Base-by-base conservation (phyloP, 2,113 vertebrate species). In the Platysternon megacephalum region DNA sequence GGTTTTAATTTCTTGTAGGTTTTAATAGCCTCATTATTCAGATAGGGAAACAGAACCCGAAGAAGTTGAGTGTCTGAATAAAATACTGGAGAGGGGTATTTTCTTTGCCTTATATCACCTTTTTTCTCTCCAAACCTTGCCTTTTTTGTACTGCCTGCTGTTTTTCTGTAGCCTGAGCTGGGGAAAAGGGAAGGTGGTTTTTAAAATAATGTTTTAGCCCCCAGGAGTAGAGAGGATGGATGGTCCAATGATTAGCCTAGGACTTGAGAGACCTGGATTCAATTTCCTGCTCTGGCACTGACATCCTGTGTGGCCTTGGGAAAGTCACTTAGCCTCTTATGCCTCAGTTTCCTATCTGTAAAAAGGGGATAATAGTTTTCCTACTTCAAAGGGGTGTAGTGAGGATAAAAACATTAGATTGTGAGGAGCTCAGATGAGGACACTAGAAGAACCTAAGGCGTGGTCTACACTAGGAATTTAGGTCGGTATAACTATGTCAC, bases 271-370 rank as follows among this genome's bases (percentile, higher is more conserved):
- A 19, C 7, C 61, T n/a, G 82, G 3, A 0, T 2, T 56, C 89
- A n/a, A 32, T 87, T 84, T 95, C 10, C 19, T 65, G 9, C 5
- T 95, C 26, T 61, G 4, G 24, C 56, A 35, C 5, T 9, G 11
- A 14, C 1, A 61, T 80, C 22, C 28, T 26, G 0, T 2, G 7
- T 85, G 24, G 4, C 29, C 5, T 52, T 80, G 51, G 2, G 42
- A 35, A 65, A 65, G 32, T 65, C 32, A 65, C 32, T 65, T 32
- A 19, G 17, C 46, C 87, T 13, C 1, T 6, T 53, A 0, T 42
- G 32, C 4, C n/a, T 80, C 13, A 61, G 12, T 61, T 61, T 61
- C 58, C 13, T 16, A 65, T 65, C 61, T 65, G 32, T 35, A 65
- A 32, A 65, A 65, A 16, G 13, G 7, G 13, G 58, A 65, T 8